A percentile compares a stretch with the other conserved stretches of the same genome.
phyloP scores from a whole-genome alignment of 2,888 invertebrate species.

The Chrysomela aeneicollis region DNA sequence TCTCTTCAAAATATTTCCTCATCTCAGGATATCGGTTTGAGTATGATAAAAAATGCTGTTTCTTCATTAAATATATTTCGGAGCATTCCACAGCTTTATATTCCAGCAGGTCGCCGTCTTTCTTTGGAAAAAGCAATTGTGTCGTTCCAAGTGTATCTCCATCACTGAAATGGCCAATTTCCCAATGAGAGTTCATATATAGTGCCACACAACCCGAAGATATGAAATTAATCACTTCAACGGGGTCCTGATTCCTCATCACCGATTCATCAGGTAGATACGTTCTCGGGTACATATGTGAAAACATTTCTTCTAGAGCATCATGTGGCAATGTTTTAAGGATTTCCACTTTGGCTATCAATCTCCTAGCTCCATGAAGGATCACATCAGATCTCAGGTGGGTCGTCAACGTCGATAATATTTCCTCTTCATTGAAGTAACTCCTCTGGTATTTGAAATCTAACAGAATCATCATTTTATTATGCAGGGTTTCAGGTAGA shows the following conservation, averaged over 20 bases:
- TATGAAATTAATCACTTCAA: conserved; percentile 26
- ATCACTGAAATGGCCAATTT: conserved; percentile 28
- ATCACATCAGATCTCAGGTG: conserved; percentile 28
- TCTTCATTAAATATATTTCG: not conserved
- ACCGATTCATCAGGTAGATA: conserved; percentile 30
- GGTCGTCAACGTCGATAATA: conserved; percentile 25
- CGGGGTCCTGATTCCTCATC: conserved; percentile 14
- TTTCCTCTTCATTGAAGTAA: conserved; percentile 33
- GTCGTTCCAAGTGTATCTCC: conserved; percentile 25
- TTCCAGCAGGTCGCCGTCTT: not conserved
- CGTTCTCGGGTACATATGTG: conserved; percentile 22
- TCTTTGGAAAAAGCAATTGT: not conserved
- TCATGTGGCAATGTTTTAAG: conserved; percentile 29
- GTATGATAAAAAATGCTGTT: not conserved
- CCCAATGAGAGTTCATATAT: conserved; percentile 9
- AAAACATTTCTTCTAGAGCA: conserved; percentile 25
- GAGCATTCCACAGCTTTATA: not conserved
- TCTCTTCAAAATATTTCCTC: not conserved
- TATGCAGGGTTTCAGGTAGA: not conserved
- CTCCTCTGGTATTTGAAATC: conserved; percentile 32
- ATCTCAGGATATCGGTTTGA: not conserved
- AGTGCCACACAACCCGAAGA: conserved; percentile 31
- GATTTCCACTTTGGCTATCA: conserved; percentile 27
- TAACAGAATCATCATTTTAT: conserved; percentile 15
- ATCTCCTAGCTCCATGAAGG: conserved; percentile 27